Conservation (phyloP, 2,113 vertebrate genomes). For the Hippocampus comes region DNA sequence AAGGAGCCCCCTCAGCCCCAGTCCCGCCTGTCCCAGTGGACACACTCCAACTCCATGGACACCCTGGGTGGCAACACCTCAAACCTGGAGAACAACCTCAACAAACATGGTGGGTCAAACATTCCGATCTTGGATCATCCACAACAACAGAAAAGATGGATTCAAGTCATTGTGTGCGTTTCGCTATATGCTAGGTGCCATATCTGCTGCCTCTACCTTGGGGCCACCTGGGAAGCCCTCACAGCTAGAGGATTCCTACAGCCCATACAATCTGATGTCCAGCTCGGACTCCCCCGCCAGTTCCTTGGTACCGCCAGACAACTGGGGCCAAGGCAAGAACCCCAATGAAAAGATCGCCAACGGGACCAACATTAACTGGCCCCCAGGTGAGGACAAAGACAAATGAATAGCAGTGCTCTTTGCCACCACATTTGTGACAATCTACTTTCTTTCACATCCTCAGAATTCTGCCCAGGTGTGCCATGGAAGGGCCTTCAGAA, state of each 20-base stretch:
- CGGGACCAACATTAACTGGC: conserved; percentile 96
- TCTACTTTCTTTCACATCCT: background rate
- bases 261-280: conserved; percentile 90
- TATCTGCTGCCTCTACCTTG: conserved; percentile 87
- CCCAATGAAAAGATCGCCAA: conserved; percentile 94
- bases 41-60: conserved; percentile 93
- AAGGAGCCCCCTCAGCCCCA: conserved; percentile 96
- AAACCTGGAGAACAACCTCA: conserved; percentile 90
- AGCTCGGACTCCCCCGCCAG: conserved; percentile 89
- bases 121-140: background rate
- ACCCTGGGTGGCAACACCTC: conserved; percentile 85
- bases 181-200: conserved; percentile 76
- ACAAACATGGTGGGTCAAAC: conserved; percentile 82
- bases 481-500: conserved; percentile 99
- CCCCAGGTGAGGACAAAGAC: conserved; percentile 79
- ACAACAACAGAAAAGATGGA: background rate
- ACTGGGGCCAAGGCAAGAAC: conserved; percentile 94
- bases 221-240: conserved; percentile 86
- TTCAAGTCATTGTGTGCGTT: background rate
- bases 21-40: conserved; percentile 98
- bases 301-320: conserved; percentile 87
- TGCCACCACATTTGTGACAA: background rate
- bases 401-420: background rate
- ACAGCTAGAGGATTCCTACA: conserved; percentile 91
- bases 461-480: conserved; percentile 97